A percentile compares a stretch with the other conserved stretches of the same genome.
These are phyloP conservation scores for Pollicipes pollicipes DNA, from an alignment of 1,140 invertebrate species.

Conservation along the genomic window DNA sequence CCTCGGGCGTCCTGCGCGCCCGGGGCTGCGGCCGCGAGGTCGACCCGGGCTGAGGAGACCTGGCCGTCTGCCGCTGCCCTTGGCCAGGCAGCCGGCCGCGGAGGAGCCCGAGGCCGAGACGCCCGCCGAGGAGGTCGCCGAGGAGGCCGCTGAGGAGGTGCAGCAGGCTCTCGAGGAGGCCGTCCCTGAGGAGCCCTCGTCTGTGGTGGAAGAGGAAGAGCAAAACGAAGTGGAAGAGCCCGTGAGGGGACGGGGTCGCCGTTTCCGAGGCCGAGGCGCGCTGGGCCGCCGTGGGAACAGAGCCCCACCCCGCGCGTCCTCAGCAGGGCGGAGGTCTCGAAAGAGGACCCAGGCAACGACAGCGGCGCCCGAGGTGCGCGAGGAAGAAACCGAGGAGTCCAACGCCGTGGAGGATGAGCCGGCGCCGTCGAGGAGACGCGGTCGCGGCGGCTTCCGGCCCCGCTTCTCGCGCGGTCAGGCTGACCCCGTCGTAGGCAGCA, in stretches of 20 bases:
- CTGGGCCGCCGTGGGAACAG: background rate
- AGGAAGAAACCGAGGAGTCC: background rate
- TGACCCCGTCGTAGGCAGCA: background rate
- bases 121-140: no score
- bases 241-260: no score
- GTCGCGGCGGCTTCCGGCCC: background rate
- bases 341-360: background rate
- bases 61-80: background rate
- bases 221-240: background rate
- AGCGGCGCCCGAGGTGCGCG: background rate
- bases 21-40: no score
- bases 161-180: no score
- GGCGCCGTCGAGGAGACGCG: no score
- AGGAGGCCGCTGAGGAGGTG: background rate
- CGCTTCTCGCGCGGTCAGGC: background rate
- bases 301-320: no score
- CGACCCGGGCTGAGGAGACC: background rate
- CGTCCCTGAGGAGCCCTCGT: background rate
- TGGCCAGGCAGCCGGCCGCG: background rate
- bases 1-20: no score
- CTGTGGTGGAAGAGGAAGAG: background rate
- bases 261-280: no score
- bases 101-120: background rate
- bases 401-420: background rate
- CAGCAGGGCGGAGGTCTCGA: background rate